Evolutionary conservation across 2,797 vertebrate genomes (phyloP), one percentile per base, ranked within the genome.

Genomic region (Argya squamiceps): DNA sequence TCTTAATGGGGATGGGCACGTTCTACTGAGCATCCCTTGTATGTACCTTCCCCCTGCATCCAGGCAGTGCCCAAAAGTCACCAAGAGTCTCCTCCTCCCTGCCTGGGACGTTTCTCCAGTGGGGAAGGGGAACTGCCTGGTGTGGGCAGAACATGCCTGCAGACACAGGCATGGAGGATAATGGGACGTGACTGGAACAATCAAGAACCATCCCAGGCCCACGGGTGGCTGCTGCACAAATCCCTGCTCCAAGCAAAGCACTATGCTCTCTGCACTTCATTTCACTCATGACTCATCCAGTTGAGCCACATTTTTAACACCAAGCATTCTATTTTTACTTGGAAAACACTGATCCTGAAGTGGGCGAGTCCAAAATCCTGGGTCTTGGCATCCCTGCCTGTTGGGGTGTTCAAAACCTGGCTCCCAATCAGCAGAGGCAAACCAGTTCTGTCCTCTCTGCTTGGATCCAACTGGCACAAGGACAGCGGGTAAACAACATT

Each of bases 1-100:
- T 32, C 75, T 30, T 12, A n/a, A 32, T 2, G 18, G 49, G 37
- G 37, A 60, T 0, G 0, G 60, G 55, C 1, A 44, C 0, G 0
- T 53, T 26, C 36, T 70, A 58, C 77, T 29, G 46, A 81, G 65
- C 53, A 60, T 34, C 56, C 37, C 53, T 34, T 23, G 0, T 1
- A 2, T 7, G 20, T 11, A 43, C 58, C 27, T 34, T 7, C 15
- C 12, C 9, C 6, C 0, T 63, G 0, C 18, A 12, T 12, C 60
- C 34, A 29, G 53, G 39, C 39, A 36, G 39, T 65, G 47, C 37
- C 23, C 49, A 16, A 39, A 39, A 8, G 34, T 49, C 41, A 44
- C 19, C 44, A 7, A 44, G 22, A 65, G 19, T 60, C 46, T 77
- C 41, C 34, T 60, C 23, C 16, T 93, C 58, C 67, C 69, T 44